Percentiles rank a stretch among this genome's conserved stretches.
Conservation (phyloP, 2,888 invertebrate genomes). For the Crepidodera aurea region DNA sequence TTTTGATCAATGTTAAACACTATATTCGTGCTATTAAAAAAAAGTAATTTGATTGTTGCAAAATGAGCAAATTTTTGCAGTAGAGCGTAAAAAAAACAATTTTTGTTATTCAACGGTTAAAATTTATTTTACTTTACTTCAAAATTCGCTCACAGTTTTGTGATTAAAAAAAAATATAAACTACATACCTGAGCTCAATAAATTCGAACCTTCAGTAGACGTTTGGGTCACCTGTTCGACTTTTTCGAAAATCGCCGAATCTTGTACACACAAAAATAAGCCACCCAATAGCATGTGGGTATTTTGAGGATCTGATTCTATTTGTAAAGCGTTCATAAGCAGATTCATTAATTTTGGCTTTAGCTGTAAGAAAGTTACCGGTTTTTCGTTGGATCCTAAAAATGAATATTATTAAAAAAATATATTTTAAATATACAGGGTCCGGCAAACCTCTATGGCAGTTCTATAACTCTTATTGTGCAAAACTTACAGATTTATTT, state of each 20-base stretch:
- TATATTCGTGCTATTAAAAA: too few species aligned
- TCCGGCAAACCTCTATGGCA: too few species aligned
- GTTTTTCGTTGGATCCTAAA: slow-evolving; percentile 50
- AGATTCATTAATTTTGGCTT: slow-evolving; percentile 82
- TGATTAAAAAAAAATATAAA: not conserved
- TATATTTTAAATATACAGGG: too few species aligned
- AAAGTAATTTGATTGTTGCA: too few species aligned
- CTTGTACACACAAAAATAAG: slow-evolving; percentile 79
- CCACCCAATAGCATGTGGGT: slow-evolving; percentile 88
- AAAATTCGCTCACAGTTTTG: not conserved
- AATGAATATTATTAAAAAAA: not conserved
- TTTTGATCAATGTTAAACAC: too few species aligned
- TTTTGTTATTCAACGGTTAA: too few species aligned
- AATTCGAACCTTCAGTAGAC: slow-evolving; percentile 66
- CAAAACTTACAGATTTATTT: too few species aligned
- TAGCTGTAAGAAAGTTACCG: slow-evolving; percentile 71
- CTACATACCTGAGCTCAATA: slow-evolving; percentile 73
- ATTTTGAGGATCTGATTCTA: slow-evolving; percentile 85
- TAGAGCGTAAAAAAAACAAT: too few species aligned
- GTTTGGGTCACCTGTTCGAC: slow-evolving; percentile 70
- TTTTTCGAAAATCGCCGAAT: slow-evolving; percentile 79
- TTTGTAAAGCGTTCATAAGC: slow-evolving; percentile 82
- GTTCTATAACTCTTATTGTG: too few species aligned
- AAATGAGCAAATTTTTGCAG: not conserved
- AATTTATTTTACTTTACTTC: too few species aligned